Percentiles rank a stretch among this genome's conserved stretches.
phyloP scores from a whole-genome alignment of 2,797 vertebrate species.

The Etheostoma nigrum region DNA sequence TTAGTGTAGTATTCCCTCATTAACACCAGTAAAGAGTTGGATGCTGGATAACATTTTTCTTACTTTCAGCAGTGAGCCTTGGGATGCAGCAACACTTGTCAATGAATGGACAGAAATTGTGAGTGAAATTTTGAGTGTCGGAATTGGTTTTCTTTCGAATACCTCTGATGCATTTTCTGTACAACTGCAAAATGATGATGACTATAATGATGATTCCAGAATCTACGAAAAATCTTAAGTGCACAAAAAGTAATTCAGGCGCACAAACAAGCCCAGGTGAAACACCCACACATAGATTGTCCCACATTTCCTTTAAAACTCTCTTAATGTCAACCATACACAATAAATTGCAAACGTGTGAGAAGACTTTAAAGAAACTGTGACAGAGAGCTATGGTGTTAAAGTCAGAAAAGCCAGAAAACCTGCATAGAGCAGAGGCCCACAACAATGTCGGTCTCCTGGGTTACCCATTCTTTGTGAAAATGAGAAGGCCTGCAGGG shows the following conservation, averaged over 20 bases:
- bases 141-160: slow-evolving; percentile 2
- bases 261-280: slow-evolving; percentile 17
- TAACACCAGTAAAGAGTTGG: slow-evolving; percentile 2
- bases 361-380: slow-evolving; percentile 44
- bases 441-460: slow-evolving; percentile 66
- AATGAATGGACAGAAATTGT: background rate
- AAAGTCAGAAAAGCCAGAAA: slow-evolving; percentile 55
- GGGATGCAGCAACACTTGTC: background rate
- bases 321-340: slow-evolving; percentile 37
- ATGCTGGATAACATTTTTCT: background rate
- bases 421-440: slow-evolving; percentile 57
- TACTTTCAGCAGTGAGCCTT: background rate
- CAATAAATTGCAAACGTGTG: slow-evolving; percentile 27
- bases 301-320: slow-evolving; percentile 18
- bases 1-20: background rate
- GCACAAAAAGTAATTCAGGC: slow-evolving; percentile 22
- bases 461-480: slow-evolving; percentile 71
- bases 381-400: slow-evolving; percentile 43
- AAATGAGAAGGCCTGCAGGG: slow-evolving; percentile 77
- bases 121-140: background rate
- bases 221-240: background rate
- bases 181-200: background rate
- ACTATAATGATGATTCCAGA: background rate
- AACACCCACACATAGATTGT: slow-evolving; percentile 12
- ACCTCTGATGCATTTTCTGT: background rate